Base-by-base conservation (phyloP, 2,113 vertebrate genomes). In the Hiodon alosoides region DNA sequence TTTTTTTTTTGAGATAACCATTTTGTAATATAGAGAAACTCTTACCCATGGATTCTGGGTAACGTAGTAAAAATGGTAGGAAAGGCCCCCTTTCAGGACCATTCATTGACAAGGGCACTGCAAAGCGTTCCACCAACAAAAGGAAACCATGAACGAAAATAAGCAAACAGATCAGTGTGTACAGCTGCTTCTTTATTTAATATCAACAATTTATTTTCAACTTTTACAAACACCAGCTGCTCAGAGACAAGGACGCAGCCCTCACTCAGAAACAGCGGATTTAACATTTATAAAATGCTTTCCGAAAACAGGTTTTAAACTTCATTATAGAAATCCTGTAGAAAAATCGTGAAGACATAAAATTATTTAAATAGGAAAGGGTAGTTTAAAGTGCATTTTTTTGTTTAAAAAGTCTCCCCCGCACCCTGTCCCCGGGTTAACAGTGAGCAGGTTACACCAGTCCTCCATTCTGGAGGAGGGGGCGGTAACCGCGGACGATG, bases 331-430 rank as follows among this genome's bases (percentile, higher is more conserved):
- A 81, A 73, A 79, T 57, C 76, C 81, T 74, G 75, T 79, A 81
- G 62, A 85, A 70, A 81, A 76, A 79, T 73, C n/a, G n/a, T 67
- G 47, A 79, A 55, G 60, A 59, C 52, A 71, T 77, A 74, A 76
- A 76, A 80, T 79, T 76, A 80, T 80, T 76, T 55, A 55, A 52
- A 59, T 57, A 58, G 54, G 4, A 48, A 60, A 52, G 70, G 47
- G 57, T 3, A 1, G n/a, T 59, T 67, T 88, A 87, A 88, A 87
- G 87, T 89, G 88, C 88, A 85, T 85, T 75, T 79, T 64, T 69
- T 76, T 79, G 67, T 46, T 53, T 54, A 75, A 73, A n/a, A 65
- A 55, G 75, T 13, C 47, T 31, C 68, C 11, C 59, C 62, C 77
- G 67, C 77, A 79, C 76, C 73, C 74, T 72, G 73, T 2, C 17